A percentile compares a stretch with the other conserved stretches of the same genome.
Evolutionary conservation across 2,888 invertebrate species (phyloP).

Genomic region (Hemicrepidius hirtus): DNA sequence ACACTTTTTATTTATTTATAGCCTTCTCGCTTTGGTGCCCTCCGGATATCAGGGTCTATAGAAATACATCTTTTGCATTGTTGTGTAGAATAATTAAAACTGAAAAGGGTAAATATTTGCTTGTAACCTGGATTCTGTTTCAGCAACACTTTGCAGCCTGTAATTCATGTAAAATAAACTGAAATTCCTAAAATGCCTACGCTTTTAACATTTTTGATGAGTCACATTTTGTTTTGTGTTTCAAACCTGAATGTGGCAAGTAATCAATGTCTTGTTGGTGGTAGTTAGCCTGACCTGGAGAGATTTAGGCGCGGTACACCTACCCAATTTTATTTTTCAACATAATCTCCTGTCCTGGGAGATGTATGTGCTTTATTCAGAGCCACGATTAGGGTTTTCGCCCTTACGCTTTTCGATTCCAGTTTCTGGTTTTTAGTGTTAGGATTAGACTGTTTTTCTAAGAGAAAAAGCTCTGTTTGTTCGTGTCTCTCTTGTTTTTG

Average conservation of each 20-base stretch:
- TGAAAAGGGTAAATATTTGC: constrained; percentile 45
- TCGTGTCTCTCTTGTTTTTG: neutral
- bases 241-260: neutral
- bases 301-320: constrained; percentile 11
- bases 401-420: constrained; percentile 9
- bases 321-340: constrained; percentile 30
- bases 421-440: constrained; percentile 16
- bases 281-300: neutral
- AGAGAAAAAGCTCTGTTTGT: neutral
- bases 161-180: too few relatives aligned
- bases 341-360: constrained; percentile 17
- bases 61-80: constrained; percentile 26
- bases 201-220: too few relatives aligned
- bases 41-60: constrained; percentile 28
- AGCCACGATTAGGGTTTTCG: constrained; percentile 14
- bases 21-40: constrained; percentile 50
- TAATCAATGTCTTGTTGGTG: constrained; percentile 4
- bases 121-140: neutral
- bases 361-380: constrained; percentile 21
- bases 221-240: too few relatives aligned
- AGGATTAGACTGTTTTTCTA: neutral
- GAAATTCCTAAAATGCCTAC: too few relatives aligned
- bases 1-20: constrained; percentile 58
- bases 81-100: constrained; percentile 47
- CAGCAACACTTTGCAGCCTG: neutral